These are phyloP conservation scores for Novumbra hubbsi DNA, from an alignment of 2,797 vertebrate species.

Conservation along the genomic window DNA sequence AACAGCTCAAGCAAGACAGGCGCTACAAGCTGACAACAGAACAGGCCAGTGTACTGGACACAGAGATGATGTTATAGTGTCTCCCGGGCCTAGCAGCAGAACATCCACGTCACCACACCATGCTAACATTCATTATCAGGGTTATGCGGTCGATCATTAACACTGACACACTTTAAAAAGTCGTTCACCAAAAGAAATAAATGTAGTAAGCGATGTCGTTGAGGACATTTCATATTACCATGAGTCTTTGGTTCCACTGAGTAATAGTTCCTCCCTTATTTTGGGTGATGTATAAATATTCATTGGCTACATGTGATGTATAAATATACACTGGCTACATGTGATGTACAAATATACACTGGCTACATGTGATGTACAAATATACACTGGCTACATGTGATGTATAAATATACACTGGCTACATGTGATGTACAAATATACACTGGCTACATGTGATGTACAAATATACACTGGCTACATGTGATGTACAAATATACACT, in stretches of 20 bases:
- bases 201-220: slow-evolving; percentile 28
- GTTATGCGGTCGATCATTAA: slow-evolving; percentile 59
- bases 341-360: slow-evolving; percentile 42
- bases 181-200: slow-evolving; percentile 16
- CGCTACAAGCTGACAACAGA: slow-evolving; percentile 55
- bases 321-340: too few relatives aligned
- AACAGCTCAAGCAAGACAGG: slow-evolving; percentile 31
- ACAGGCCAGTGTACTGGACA: slow-evolving; percentile 28
- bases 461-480: too few relatives aligned
- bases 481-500: slow-evolving; percentile 42
- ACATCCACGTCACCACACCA: slow-evolving; percentile 21
- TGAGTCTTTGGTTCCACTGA: neutral
- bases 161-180: slow-evolving; percentile 39
- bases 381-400: slow-evolving; percentile 37
- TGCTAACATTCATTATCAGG: slow-evolving; percentile 59
- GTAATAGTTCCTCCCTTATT: slow-evolving; percentile 25
- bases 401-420: too few relatives aligned
- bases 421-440: slow-evolving; percentile 44
- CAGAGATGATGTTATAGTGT: slow-evolving; percentile 53
- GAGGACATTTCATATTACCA: slow-evolving; percentile 3
- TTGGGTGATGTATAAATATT: slow-evolving; percentile 38
- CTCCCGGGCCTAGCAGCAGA: neutral
- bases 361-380: slow-evolving; percentile 42
- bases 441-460: slow-evolving; percentile 32
- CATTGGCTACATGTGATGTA: slow-evolving; percentile 32